Conservation (phyloP, 2,113 vertebrate species). For the Centrocercus urophasianus region DNA sequence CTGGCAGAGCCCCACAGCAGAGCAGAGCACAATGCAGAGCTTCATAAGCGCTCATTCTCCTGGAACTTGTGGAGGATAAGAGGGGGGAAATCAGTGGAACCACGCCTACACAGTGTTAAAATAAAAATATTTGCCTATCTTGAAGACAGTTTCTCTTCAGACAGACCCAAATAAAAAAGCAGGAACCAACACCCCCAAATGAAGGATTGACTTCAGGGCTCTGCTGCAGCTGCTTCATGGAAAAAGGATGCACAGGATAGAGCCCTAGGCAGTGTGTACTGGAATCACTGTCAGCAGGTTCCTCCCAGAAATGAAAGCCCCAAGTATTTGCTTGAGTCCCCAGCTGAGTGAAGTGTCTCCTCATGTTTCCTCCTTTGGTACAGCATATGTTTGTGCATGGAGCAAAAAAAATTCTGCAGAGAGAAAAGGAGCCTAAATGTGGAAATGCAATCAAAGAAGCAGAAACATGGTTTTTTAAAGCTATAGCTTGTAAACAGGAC, state of each 20-base stretch:
- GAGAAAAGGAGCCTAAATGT: background rate
- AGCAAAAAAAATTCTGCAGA: background rate
- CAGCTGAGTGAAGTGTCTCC: background rate
- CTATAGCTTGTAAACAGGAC: background rate
- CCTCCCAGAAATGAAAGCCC: background rate
- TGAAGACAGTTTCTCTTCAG: conserved; percentile 9
- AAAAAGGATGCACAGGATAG: background rate
- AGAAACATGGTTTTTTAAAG: background rate
- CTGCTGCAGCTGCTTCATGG: background rate
- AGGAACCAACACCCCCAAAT: conserved; percentile 25
- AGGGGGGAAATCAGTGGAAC: background rate
- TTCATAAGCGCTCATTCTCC: background rate
- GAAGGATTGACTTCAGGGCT: conserved; percentile 27
- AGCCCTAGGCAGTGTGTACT: background rate
- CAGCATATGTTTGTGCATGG: background rate
- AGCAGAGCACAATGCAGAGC: background rate
- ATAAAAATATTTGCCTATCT: background rate
- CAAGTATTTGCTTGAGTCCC: rapidly evolving
- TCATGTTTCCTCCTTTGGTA: background rate
- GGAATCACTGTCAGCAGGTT: background rate
- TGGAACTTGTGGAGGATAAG: background rate
- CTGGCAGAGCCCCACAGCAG: background rate
- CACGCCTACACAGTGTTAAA: background rate
- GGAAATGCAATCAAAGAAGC: background rate
- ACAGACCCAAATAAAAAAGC: background rate